phyloP scores from a whole-genome alignment of 2,888 invertebrate species.

The Philonicus albiceps region DNA sequence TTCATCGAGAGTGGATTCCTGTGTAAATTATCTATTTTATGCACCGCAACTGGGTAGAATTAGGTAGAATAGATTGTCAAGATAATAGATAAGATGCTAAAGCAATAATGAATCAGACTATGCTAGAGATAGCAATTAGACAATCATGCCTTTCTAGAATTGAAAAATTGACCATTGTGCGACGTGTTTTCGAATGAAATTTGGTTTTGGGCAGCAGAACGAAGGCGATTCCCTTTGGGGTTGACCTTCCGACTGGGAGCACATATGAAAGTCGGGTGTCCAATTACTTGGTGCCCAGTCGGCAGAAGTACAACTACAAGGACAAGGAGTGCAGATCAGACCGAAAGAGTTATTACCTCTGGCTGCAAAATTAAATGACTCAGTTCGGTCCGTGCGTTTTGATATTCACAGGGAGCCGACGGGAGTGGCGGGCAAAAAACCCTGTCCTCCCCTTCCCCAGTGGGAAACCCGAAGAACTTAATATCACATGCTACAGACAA shows the following conservation, averaged over 20 bases:
- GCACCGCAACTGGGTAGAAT: no score
- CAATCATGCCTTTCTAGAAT: background rate
- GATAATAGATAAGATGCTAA: background rate
- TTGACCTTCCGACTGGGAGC: background rate
- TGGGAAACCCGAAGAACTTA: slow-evolving; percentile 39
- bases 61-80: no score
- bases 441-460: slow-evolving; percentile 6
- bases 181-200: background rate
- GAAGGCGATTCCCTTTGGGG: background rate
- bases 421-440: background rate
- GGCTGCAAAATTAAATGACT: slow-evolving; percentile 19
- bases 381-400: slow-evolving; percentile 26
- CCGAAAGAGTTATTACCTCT: background rate
- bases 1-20: no score
- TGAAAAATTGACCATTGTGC: background rate
- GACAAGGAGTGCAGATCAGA: background rate
- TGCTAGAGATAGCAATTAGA: background rate
- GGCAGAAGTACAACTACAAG: background rate
- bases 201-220: background rate
- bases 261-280: background rate
- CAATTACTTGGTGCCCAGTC: background rate
- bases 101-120: background rate
- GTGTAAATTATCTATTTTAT: no score
- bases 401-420: background rate
- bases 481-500: slow-evolving; percentile 41